Evolutionary conservation across 2,888 invertebrate species (phyloP), one percentile per base, ranked within the genome.

Genomic region (Callyntrura guangdongensis): DNA sequence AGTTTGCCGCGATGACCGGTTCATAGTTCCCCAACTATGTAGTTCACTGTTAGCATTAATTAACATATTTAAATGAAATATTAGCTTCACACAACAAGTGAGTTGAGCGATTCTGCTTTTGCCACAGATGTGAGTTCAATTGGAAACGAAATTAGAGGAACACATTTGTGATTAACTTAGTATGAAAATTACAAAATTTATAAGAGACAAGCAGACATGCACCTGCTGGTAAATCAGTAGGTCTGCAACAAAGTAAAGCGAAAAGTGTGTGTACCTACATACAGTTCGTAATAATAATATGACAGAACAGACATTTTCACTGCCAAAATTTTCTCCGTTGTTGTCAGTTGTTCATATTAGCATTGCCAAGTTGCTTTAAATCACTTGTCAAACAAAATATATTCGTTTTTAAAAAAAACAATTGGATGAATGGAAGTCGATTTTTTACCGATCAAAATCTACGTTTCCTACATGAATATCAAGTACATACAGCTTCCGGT

Each of bases 1-100:
- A 87, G 81, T 87, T 89, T 89, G 88, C 88, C 88, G 88, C 88
- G 88, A 83, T 89, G 88, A 81, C 81, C 81, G 81, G 87, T 87
- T 87, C 69, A 81, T 53, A 27, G 87, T 87, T 69, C 69, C 79
- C 81, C 81, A 86, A 22, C 74, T 77, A 64, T 1, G 8, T 14
- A 9, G 67, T 25, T 86, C 49, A 77, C 14, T 45, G 59, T 72
- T 17, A 36, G 17, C n/a, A 8, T 27, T 36, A 74, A 74, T 74
- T 59, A 86, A 86, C 25, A 79, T 36, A 36, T 64, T 59, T 72
- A 61, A 86, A 83, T 82, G 82, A 49, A 77, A 53, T 49, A 77
- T 2, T 0, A 20, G 17, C 14, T 6, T 36, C 45, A 5, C 14
- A 61, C 9, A 11, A 47, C 72, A 20, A 36, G 36, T 47, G 22